A percentile compares a stretch with the other conserved stretches of the same genome.
These are phyloP conservation scores for Neodontobutis hainanensis DNA, from an alignment of 2,113 vertebrate genomes.

Conservation along the genomic window DNA sequence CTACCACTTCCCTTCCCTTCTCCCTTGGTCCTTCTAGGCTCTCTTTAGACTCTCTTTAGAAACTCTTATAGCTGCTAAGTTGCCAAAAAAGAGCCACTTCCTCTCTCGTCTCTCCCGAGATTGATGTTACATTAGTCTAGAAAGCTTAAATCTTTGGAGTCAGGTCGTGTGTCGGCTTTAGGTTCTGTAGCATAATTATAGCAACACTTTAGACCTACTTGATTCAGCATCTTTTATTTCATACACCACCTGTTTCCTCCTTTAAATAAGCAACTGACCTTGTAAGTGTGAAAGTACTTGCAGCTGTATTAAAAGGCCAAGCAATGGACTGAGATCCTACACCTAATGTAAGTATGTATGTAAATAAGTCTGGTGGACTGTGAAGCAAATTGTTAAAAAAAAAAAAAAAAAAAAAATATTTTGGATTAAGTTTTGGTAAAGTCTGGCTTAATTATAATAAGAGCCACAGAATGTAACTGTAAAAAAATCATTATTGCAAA, in stretches of 20 bases:
- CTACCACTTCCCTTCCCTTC: conserved; percentile 27
- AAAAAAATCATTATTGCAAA: too few species aligned
- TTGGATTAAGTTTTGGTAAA: too few species aligned
- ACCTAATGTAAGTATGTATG: conserved; percentile 15
- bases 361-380: conserved; percentile 22
- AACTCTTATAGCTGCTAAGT: conserved; percentile 46
- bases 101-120: conserved; percentile 20
- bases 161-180: conserved; percentile 13
- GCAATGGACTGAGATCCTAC: conserved; percentile 29
- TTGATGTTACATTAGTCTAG: conserved; percentile 21
- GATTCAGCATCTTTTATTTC: conserved; percentile 3
- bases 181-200: conserved; percentile 21
- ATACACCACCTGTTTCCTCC: background rate
- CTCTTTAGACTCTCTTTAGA: conserved; percentile 32
- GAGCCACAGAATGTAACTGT: too few species aligned
- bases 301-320: conserved; percentile 7
- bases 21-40: conserved; percentile 6
- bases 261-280: conserved; percentile 16
- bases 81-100: conserved; percentile 38
- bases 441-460: too few species aligned
- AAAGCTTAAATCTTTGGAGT: conserved; percentile 32
- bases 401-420: too few species aligned
- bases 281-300: conserved; percentile 11
- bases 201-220: background rate
- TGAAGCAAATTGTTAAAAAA: too few species aligned